Conservation (phyloP, 2,797 vertebrate genomes). For the Apogon talboti region DNA sequence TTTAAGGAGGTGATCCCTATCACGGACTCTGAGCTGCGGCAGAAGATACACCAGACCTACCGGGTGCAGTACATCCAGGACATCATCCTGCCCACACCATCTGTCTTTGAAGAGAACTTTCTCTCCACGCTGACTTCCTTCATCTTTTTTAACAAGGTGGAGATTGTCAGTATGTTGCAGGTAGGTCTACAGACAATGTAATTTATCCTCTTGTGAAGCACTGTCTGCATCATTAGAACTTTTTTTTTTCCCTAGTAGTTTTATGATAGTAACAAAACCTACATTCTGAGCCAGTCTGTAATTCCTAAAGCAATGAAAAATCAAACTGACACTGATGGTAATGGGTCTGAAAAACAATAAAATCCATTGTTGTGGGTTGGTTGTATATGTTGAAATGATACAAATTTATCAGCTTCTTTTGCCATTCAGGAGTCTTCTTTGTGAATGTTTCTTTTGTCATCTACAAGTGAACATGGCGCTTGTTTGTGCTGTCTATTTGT, state of each 20-base stretch:
- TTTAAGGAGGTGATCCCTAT: conserved; percentile 99
- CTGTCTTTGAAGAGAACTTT: conserved; percentile 99
- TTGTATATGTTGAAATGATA: too few species aligned
- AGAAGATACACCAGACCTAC: conserved; percentile 99
- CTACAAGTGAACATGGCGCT: too few species aligned
- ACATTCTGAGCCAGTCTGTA: too few species aligned
- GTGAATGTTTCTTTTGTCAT: too few species aligned
- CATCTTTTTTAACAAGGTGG: conserved; percentile 99
- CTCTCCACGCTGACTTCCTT: conserved; percentile 98
- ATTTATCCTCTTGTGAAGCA: not conserved
- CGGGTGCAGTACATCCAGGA: conserved; percentile 99
- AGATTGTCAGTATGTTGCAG: conserved; percentile 99
- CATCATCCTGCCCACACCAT: conserved; percentile 98
- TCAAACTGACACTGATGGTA: not conserved
- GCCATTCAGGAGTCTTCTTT: too few species aligned
- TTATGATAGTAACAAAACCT: too few species aligned
- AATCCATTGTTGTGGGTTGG: too few species aligned
- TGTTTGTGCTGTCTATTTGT: too few species aligned
- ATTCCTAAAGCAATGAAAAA: too few species aligned
- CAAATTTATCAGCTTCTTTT: too few species aligned
- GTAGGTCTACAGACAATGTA: conserved; percentile 79
- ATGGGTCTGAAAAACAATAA: too few species aligned
- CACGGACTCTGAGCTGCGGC: conserved; percentile 98
- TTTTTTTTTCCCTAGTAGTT: not conserved
- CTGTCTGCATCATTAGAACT: not conserved